Evolutionary conservation across 2,113 vertebrate species (phyloP).

Genomic region (Laticauda laticaudata): DNA sequence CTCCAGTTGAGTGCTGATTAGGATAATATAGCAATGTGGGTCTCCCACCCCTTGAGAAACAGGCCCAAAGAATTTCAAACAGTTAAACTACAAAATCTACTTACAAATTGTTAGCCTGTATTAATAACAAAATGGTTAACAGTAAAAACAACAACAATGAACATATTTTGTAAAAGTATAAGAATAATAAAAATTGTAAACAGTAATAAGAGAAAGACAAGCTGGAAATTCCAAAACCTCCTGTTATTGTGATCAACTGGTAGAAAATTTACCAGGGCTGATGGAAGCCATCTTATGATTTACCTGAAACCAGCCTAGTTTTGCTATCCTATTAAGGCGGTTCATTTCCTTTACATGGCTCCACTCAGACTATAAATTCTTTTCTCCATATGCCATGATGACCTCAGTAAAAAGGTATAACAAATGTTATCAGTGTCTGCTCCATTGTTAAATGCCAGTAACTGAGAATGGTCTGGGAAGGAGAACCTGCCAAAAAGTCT

Average conservation of each 20-base stretch:
- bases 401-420: slow-evolving; percentile 8
- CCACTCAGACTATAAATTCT: background rate
- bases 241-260: background rate
- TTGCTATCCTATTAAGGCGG: background rate
- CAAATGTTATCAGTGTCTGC: background rate
- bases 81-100: too few species aligned
- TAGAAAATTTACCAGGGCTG: background rate
- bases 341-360: background rate
- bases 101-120: background rate
- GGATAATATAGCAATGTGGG: background rate
- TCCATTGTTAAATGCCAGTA: background rate
- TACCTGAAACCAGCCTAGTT: background rate
- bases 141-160: background rate
- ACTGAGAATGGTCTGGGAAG: background rate
- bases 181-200: background rate
- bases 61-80: too few species aligned
- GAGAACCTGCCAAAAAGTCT: background rate
- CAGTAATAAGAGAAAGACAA: background rate
- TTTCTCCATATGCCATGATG: background rate
- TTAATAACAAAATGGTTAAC: background rate
- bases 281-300: background rate
- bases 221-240: background rate
- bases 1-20: background rate
- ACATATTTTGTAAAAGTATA: background rate
- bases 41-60: background rate